A percentile compares a stretch with the other conserved stretches of the same genome.
phyloP scores from a whole-genome alignment of 2,888 invertebrate species.

The Cyrtodaria siliqua region DNA sequence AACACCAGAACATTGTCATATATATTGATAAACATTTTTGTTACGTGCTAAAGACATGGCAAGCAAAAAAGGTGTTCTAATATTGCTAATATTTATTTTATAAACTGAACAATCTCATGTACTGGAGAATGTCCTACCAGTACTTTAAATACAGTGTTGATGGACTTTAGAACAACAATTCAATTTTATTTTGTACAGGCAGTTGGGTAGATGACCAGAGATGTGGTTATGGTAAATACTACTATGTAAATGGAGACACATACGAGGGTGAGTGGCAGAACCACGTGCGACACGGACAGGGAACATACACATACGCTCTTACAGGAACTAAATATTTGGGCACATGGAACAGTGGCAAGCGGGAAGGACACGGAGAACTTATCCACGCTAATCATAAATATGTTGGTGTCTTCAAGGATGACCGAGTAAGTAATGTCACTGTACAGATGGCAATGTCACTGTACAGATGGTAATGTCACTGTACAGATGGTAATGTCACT shows the following conservation, averaged over 20 bases:
- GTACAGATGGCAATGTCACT: no score
- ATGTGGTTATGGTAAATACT: conserved; percentile 85
- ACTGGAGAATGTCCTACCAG: neutral
- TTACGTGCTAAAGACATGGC: no score
- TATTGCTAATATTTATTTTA: no score
- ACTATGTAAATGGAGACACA: conserved; percentile 85
- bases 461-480: no score
- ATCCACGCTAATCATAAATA: conserved; percentile 85
- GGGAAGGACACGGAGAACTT: conserved; percentile 85
- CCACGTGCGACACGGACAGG: conserved; percentile 85
- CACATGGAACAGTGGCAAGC: conserved; percentile 84
- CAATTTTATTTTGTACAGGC: conserved; percentile 80
- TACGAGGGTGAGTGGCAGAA: conserved; percentile 86
- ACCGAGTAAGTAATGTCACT: conserved; percentile 82
- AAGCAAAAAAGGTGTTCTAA: no score
- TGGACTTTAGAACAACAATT: neutral
- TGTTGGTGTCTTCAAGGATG: conserved; percentile 85
- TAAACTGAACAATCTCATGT: no score
- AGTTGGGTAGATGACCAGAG: conserved; percentile 86
- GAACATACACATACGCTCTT: conserved; percentile 84
- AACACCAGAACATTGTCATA: no score
- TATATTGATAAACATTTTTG: no score
- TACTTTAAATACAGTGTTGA: neutral
- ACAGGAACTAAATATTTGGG: conserved; percentile 85
- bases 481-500: no score